Evolutionary conservation across 2,797 vertebrate species (phyloP), one percentile per base, ranked within the genome.

Genomic region (Aeoliscus strigatus): DNA sequence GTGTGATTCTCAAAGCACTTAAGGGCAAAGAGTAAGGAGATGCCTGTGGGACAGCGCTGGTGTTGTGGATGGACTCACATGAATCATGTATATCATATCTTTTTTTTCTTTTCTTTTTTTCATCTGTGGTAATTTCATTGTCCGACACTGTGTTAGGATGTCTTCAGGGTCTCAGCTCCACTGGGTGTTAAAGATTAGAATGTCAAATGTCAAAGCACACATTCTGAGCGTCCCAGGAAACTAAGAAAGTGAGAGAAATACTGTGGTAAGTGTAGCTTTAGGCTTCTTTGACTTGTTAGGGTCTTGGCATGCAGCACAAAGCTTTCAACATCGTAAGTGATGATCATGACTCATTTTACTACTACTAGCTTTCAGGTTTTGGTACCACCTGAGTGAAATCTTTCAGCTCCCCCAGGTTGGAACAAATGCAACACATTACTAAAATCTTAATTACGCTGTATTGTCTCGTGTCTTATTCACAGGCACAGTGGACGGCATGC

Each of bases 1-100:
- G 73, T 66, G 65, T 80, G 66, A 75, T 64, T 77, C 74, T 74
- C 62, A 54, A 72, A 73, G 64, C 80, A 79, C 81, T 84, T 81
- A 80, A 82, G 76, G 74, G 70, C 56, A 69, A 66, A 70, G 49
- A 64, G 60, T 50, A 65, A 50, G 40, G 37, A 62, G 70, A 63
- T 17, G 60, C 48, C 71, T 14, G 4, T 41, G 70, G 79, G 73
- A 75, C 59, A 52, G 59, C 40, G 60, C 34, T 16, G 52, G 70
- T 71, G 70, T 81, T 73, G 70, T 54, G 39, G 43, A 60, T 40
- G 65, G 60, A 73, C 66, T 60, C 3, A 21, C 52, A 72, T 73
- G 34, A 79, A 75, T 79, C 70, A 75, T 75, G 57, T 32, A 70
- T 72, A 45, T 51, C 24, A 39, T 38, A 16, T 10, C 30, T 52